Base-by-base conservation (phyloP, 2,113 vertebrate species). In the Entomyzon cyanotis region DNA sequence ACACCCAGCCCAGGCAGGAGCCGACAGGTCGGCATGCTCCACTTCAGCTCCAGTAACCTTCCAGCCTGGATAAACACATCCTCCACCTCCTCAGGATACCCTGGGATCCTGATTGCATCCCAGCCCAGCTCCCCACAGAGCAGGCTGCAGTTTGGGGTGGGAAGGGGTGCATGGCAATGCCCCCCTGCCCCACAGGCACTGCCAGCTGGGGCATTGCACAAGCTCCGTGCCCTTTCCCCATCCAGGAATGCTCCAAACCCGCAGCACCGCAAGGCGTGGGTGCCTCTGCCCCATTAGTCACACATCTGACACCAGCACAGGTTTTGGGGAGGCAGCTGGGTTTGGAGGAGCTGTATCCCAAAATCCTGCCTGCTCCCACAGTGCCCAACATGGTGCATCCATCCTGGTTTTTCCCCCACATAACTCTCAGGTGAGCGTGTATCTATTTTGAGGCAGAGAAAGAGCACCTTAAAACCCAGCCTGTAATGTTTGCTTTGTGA, bases 271-370 rank as follows among this genome's bases (percentile, higher is more conserved):
- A 18, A 82, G 52, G 35, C 1, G 33, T 46, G 84, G 60, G 6
- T 25, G 74, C 24, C 81, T 83, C 86, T 74, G 68, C 68, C 87
- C 67, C 87, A 62, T 76, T 10, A 87, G 31, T 79, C 87, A 87
- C 3, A 0, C 4, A 1, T 3, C 82, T 67, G 87, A 42, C 52
- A 84, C 3, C 1, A 0, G 52, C 73, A 65, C 1, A 0, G 5
- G 24, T 31, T 65, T 35, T 9, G 1, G 68, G 47, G 15, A 71
- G 47, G 53, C 46, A 44, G 23, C 8, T 31, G 2, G 0, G 14
- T 60, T 59, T 18, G 21, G 4, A 59, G 42, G n/a, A 73, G 31
- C 63, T 2, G 0, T 3, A 60, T 55, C 75, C 59, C 24, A 44
- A 91, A 76, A 46, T 39, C n/a, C 77, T 85, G 60, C 56, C 55